Evolutionary conservation across 2,113 vertebrate species (phyloP).

Genomic region (Pelecanus crispus): DNA sequence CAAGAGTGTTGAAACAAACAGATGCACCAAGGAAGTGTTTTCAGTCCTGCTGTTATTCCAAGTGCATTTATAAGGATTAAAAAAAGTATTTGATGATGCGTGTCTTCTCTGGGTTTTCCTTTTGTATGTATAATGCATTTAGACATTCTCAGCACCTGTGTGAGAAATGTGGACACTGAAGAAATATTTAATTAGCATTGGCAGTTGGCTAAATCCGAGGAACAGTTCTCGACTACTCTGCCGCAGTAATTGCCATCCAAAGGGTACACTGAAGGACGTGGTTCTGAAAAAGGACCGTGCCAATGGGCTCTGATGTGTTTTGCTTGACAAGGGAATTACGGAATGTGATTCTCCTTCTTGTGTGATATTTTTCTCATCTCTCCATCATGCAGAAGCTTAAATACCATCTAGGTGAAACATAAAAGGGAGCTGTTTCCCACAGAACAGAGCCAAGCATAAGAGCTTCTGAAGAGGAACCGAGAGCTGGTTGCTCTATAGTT

Average conservation of each 20-base stretch:
- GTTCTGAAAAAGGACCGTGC: neutral
- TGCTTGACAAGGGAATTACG: neutral
- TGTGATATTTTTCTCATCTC: neutral
- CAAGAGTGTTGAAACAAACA: neutral
- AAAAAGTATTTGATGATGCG: neutral
- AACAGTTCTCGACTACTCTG: neutral
- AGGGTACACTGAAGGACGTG: neutral
- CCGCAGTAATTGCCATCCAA: neutral
- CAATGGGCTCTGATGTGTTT: neutral
- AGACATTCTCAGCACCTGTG: neutral
- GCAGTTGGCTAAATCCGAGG: neutral
- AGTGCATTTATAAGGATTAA: neutral
- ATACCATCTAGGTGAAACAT: neutral
- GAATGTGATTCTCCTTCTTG: neutral
- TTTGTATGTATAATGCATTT: neutral
- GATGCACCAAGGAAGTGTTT: neutral
- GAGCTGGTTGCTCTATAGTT: neutral
- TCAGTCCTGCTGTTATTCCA: neutral
- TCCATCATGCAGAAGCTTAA: neutral
- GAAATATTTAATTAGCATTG: neutral
- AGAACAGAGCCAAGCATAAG: neutral
- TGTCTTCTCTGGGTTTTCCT: neutral
- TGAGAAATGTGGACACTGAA: neutral
- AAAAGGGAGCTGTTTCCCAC: neutral
- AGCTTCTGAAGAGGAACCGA: neutral